Base-by-base conservation (phyloP, 1,140 invertebrate genomes). In the Caenorhabditis latens region DNA sequence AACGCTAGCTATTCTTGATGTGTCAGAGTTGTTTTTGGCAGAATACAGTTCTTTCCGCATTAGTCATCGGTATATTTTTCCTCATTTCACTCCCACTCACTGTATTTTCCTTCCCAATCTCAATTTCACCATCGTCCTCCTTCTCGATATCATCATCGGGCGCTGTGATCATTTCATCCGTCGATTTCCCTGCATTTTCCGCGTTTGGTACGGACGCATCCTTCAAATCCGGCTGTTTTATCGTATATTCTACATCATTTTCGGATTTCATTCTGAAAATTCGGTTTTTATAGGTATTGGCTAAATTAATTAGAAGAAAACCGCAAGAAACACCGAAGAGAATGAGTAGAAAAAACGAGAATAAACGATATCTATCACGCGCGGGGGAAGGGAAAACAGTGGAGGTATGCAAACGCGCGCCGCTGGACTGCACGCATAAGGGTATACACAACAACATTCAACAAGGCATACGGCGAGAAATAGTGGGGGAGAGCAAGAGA, bases 371-470 rank as follows among this genome's bases (percentile, higher is more conserved):
- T 50, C n/a, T 11, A 19, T 79, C 46, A 43, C 46, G 71, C 46
- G 71, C 46, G 24, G 1, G 55, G 55, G 32, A 11, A 50, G 50
- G 40, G 50, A 24, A 79, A 50, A 79, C 71, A 79, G 40, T 50
- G 46, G 71, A 11, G 4, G 4, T 21, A 4, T 71, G 71, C 71
- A 79, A 50, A 24, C 40, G 21, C 71, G 71, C 71, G 21, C 71
- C 46, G 71, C 71, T 14, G 71, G 43, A 79, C 71, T 50, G 71
- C 21, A 79, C 71, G 46, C 71, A 79, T 50, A 79, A 79, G 71
- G 71, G 19, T 9, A 79, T 79, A 79, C 46, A 79, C 71, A 48
- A 50, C 43, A 50, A 79, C 65, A 46, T 46, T 46, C 42, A 21
- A 71, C 42, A 16, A 46, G 43, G 65, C 65, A 71, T 43, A 19